phyloP scores from a whole-genome alignment of 2,797 vertebrate genomes.

The Hoplostethus mediterraneus region DNA sequence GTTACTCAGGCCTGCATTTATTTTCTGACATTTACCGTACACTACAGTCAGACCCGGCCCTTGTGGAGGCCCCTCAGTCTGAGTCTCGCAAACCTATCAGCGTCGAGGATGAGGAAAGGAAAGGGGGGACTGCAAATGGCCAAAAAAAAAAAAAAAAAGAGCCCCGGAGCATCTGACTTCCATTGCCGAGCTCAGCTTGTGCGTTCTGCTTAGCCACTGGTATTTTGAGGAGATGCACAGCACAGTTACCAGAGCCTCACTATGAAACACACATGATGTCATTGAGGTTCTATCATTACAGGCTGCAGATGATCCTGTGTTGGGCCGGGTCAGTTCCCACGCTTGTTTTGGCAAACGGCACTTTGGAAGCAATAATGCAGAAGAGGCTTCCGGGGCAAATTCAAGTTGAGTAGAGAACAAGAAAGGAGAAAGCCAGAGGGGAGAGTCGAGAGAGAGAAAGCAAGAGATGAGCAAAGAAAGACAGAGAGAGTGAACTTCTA shows the following conservation, averaged over 20 bases:
- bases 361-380: constrained; percentile 40
- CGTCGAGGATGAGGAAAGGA: constrained; percentile 37
- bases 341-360: constrained; percentile 64
- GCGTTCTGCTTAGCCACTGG: constrained; percentile 81
- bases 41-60: constrained; percentile 67
- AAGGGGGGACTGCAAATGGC: constrained; percentile 29
- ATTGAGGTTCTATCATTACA: constrained; percentile 82
- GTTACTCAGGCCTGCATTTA: constrained; percentile 78
- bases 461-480: constrained; percentile 16
- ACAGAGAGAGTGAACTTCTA: constrained; percentile 28
- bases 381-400: constrained; percentile 52
- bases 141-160: constrained; percentile 43
- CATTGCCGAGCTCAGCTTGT: constrained; percentile 78
- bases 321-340: constrained; percentile 71
- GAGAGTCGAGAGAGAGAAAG: background rate
- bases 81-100: constrained; percentile 66
- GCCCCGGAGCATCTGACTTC: constrained; percentile 81
- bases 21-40: constrained; percentile 82
- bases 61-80: constrained; percentile 64
- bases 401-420: constrained; percentile 25
- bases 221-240: constrained; percentile 72
- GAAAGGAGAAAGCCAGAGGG: constrained; percentile 38
- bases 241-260: constrained; percentile 67
- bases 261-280: constrained; percentile 77
- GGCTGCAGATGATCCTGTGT: constrained; percentile 68